A percentile compares a stretch with the other conserved stretches of the same genome.
phyloP scores from a whole-genome alignment of 92 coral and sea anemone species.

The Epizoanthus rinbou region DNA sequence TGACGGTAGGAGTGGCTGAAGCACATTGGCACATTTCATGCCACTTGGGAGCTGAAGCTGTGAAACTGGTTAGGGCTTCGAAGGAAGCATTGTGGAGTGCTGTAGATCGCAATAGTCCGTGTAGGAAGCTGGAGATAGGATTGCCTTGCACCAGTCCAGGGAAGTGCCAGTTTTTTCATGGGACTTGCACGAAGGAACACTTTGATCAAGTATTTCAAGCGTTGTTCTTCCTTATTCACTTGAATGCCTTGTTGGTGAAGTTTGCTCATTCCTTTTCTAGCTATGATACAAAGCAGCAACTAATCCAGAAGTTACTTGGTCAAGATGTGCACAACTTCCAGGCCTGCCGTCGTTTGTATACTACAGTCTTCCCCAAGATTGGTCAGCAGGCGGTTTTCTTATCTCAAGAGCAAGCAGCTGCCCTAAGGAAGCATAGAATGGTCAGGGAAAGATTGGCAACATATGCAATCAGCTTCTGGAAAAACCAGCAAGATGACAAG shows the following conservation, averaged over 20 bases:
- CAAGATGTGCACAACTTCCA: conserved; percentile 43
- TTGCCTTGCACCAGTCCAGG: conserved; percentile 36
- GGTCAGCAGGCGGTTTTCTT: conserved; percentile 57
- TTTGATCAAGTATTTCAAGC: conserved; percentile 53
- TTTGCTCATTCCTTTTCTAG: conserved; percentile 47
- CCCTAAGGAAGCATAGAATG: conserved; percentile 44
- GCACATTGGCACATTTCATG: conserved; percentile 57
- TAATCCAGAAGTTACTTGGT: conserved; percentile 40
- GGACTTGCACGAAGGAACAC: conserved; percentile 30
- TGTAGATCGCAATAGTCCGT: conserved; percentile 35
- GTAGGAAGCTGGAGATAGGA: conserved; percentile 53
- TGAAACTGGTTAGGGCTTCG: conserved; percentile 40
- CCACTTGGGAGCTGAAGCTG: conserved; percentile 48
- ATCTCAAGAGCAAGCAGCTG: conserved; percentile 40
- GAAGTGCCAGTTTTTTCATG: conserved; percentile 55
- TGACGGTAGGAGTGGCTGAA: conserved; percentile 45
- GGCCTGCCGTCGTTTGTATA: conserved; percentile 62
- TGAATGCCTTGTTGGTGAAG: conserved; percentile 56
- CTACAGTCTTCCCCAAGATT: conserved; percentile 61
- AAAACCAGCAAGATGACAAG: conserved; percentile 24
- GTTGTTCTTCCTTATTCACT: conserved; percentile 47
- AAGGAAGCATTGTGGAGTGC: not conserved
- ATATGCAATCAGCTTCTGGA: conserved; percentile 64
- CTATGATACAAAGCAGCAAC: conserved; percentile 44
- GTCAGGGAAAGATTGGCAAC: conserved; percentile 57